Evolutionary conservation across 64 coral and sea anemone genomes (phyloP), one percentile per base, ranked within the genome.

Genomic region (Orbicella faveolata): DNA sequence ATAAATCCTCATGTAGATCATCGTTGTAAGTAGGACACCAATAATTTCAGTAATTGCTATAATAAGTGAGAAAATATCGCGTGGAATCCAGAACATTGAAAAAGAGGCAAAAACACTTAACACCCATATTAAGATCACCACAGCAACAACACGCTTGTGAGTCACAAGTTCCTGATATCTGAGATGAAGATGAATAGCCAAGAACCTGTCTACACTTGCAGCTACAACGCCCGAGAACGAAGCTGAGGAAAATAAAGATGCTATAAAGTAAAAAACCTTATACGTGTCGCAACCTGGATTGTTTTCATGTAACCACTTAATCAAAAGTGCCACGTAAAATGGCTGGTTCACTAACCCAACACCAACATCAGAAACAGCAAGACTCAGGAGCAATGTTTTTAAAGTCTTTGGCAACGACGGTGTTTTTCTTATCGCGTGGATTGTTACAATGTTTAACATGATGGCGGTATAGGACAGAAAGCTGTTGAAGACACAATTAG

Each of bases 121-220:
- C 1, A 21, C 17, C 75, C 17, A 77, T 52, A 52, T 51, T 77
- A 17, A 77, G 19, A 77, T 77, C 39, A 77, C 75, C 15, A 51
- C 36, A 20, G 37, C 75, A 77, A 23, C 12, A 21, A 77, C 75
- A 77, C 75, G 75, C 36, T 51, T 23, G 36, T 41, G 13, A 51
- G 75, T 77, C 20, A 78, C 41, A 25, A 78, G 41, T 78, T 78
- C 44, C 19, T n/a, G 75, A 44, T 53, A 53, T 51, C 75, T 78
- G 3, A 77, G 41, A 77, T 77, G 75, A 23, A 51, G 18, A 77
- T 52, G 39, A 77, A 77, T 51, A 21, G 75, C 17, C 4, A 77
- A 51, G 4, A 30, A 30, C 30, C 30, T 78, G 16, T 78, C 44
- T n/a, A 78, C 19, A 78, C 36, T 78, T 2, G 52, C 9, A n/a